Conservation (phyloP, 2,113 vertebrate genomes). For the Mormyrus iriodes region DNA sequence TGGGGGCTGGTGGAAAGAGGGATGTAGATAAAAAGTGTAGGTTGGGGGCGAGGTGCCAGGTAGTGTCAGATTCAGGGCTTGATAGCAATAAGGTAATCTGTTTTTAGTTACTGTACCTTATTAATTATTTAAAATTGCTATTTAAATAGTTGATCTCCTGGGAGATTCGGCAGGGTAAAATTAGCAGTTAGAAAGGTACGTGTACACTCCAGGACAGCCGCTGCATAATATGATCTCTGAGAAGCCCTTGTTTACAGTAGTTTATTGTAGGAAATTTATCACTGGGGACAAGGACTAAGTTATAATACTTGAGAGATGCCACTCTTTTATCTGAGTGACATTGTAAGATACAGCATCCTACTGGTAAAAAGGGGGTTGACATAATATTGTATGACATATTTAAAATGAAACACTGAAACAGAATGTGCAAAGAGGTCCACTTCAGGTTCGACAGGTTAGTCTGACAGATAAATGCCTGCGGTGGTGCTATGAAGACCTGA, state of each 20-base stretch:
- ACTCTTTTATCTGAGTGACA: neutral
- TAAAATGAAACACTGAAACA: neutral
- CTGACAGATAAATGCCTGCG: neutral
- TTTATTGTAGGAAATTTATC: neutral
- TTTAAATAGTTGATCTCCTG: slow-evolving; percentile 1
- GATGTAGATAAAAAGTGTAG: neutral
- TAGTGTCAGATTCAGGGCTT: neutral
- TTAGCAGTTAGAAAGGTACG: neutral
- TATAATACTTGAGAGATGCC: neutral
- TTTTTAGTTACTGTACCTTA: slow-evolving; percentile 3
- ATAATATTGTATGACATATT: neutral
- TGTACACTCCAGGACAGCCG: neutral
- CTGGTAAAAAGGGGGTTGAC: neutral
- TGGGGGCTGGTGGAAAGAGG: neutral
- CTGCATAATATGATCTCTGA: neutral
- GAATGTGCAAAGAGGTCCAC: neutral
- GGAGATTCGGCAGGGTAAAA: neutral
- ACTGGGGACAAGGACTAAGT: neutral
- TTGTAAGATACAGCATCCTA: neutral
- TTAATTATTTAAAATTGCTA: neutral
- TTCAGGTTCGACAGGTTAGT: neutral
- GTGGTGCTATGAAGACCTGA: neutral
- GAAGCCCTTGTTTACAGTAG: neutral
- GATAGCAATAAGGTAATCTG: slow-evolving; percentile 5
- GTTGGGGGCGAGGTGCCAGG: neutral